Percentiles rank a stretch among this genome's conserved stretches.
These are phyloP conservation scores for Cydia fagiglandana DNA, from an alignment of 1,140 invertebrate genomes.

Conservation along the genomic window DNA sequence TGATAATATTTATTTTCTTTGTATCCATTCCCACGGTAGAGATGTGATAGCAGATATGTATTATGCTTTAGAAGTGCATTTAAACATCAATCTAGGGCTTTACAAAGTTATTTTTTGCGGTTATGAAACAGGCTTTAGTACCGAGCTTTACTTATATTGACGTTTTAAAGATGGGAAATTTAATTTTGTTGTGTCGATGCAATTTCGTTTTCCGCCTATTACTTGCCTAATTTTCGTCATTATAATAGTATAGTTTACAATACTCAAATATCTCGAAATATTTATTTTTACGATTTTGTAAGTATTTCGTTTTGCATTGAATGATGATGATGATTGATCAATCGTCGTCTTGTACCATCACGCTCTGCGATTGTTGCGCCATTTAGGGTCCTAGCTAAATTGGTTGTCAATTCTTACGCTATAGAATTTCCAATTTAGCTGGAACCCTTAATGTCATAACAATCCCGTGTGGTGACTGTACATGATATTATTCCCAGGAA, in stretches of 20 bases:
- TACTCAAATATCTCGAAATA: not conserved
- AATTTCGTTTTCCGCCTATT: conserved; percentile 5
- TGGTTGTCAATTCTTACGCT: too few relatives aligned
- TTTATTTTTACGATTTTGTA: not conserved
- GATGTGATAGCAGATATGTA: conserved; percentile 25
- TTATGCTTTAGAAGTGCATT: conserved; percentile 3
- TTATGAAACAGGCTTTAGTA: not conserved
- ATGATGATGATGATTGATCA: too few relatives aligned
- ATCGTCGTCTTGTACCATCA: too few relatives aligned
- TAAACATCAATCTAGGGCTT: not conserved
- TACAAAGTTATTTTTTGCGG: not conserved
- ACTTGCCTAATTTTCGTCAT: not conserved
- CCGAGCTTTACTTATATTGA: not conserved
- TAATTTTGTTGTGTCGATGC: not conserved
- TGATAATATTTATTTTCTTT: not conserved
- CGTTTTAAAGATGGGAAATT: not conserved
- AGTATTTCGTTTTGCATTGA: too few relatives aligned
- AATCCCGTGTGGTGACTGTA: too few relatives aligned
- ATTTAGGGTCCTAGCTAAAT: too few relatives aligned
- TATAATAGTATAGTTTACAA: not conserved
- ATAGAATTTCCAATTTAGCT: too few relatives aligned
- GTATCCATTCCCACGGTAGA: conserved; percentile 13
- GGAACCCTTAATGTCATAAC: too few relatives aligned
- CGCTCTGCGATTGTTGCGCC: too few relatives aligned
- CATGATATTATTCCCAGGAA: too few relatives aligned